Base-by-base conservation (phyloP, 1,140 invertebrate species). In the Drosophila ironensis region DNA sequence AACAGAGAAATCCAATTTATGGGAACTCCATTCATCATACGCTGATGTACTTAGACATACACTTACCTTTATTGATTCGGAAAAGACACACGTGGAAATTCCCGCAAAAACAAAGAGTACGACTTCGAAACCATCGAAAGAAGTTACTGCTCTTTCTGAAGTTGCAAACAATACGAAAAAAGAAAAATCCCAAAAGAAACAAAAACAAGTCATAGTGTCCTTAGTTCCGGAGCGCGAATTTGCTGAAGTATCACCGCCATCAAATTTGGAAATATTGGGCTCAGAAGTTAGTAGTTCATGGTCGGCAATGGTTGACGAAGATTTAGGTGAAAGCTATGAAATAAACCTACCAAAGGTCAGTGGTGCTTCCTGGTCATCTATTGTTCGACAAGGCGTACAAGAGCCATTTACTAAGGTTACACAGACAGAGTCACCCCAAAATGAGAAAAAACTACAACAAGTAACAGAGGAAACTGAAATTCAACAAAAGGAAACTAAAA, bases 21-120 rank as follows among this genome's bases (percentile, higher is more conserved):
- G 72, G 72, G 72, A 82, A 17, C 25, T 41, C 3, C 47, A 63
- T 52, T 71, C 78, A 4, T 80, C 87, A 0, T 88, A 88, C 42
- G 87, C 87, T 5, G 75, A 88, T 54, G 82, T 88, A 11, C 17
- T 88, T 0, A 87, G 61, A 24, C 81, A 88, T 17, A 88, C 87
- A 9, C 42, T 50, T 12, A 70, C 52, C 22, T 82, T 82, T 2
- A 82, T 60, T 24, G 56, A 67, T 12, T 35, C 66, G 4, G 87
- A 87, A 16, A 77, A 87, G 66, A 56, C 66, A 30, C 56, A 60
- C n/a, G 64, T 60, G 4, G 72, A 72, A 14, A 42, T 37, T 16
- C 2, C 17, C 12, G 27, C 4, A 35, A 14, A 40, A 22, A 6
- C 2, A n/a, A n/a, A n/a, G n/a, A n/a, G 4, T 5, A 12, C 0